Evolutionary conservation across 2,888 invertebrate species (phyloP).

Genomic region (Macroteleia sp.): DNA sequence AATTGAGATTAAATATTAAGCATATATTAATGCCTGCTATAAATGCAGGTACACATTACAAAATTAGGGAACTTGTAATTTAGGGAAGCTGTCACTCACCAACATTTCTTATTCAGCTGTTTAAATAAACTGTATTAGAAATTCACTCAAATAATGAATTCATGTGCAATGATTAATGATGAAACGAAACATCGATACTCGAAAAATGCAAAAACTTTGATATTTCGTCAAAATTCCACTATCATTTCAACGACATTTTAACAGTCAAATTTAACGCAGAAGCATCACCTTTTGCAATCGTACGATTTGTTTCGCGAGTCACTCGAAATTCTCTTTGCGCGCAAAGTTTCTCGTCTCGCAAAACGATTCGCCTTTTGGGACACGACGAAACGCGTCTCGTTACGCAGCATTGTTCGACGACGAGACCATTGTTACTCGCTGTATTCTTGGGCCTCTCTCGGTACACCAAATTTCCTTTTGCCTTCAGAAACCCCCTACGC

Average conservation of each 20-base stretch:
- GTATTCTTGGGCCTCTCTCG: slow-evolving; percentile 59
- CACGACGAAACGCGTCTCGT: slow-evolving; percentile 72
- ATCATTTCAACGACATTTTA: neutral
- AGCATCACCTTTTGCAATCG: slow-evolving; percentile 5
- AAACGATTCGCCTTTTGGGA: slow-evolving; percentile 62
- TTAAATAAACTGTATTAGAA: too few species aligned
- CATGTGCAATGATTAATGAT: too few species aligned
- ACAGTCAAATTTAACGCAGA: too few species aligned
- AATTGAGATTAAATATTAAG: too few species aligned
- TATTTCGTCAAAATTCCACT: neutral
- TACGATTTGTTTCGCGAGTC: slow-evolving; percentile 55
- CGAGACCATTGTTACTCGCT: slow-evolving; percentile 70
- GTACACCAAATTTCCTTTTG: slow-evolving; percentile 58
- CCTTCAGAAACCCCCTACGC: slow-evolving; percentile 35
- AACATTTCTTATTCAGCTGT: too few species aligned
- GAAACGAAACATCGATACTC: too few species aligned
- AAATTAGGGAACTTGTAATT: too few species aligned
- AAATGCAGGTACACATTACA: too few species aligned
- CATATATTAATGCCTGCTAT: too few species aligned
- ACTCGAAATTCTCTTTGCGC: slow-evolving; percentile 59
- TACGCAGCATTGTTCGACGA: slow-evolving; percentile 76
- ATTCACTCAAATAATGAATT: too few species aligned
- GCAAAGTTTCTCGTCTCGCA: slow-evolving; percentile 57
- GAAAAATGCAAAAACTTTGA: neutral
- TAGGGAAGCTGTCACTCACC: too few species aligned